Evolutionary conservation across 2,888 invertebrate genomes (phyloP).

Genomic region (Nemotelus nigrinus): DNA sequence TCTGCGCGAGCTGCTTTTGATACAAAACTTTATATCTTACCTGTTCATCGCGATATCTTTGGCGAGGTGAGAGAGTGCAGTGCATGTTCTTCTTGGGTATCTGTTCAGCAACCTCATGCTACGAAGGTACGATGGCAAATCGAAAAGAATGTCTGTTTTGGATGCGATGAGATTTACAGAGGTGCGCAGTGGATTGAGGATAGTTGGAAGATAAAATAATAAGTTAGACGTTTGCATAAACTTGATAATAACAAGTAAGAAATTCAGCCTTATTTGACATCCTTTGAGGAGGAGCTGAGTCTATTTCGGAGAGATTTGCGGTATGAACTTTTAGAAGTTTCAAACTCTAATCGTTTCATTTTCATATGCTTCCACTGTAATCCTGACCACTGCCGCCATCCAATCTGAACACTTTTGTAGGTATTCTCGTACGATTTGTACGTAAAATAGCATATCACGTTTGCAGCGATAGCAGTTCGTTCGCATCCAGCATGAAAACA

Average conservation of each 20-base stretch:
- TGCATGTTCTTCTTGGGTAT: slow-evolving; percentile 28
- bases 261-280: too few species aligned
- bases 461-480: slow-evolving; percentile 32
- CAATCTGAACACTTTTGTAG: slow-evolving; percentile 23
- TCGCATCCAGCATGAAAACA: slow-evolving; percentile 39
- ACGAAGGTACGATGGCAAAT: neutral
- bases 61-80: slow-evolving; percentile 38
- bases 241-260: too few species aligned
- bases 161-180: neutral
- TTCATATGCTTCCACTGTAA: neutral
- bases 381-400: neutral
- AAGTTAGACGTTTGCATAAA: too few species aligned
- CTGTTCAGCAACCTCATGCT: slow-evolving; percentile 16
- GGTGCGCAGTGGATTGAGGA: neutral
- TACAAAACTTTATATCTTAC: slow-evolving; percentile 36
- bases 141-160: slow-evolving; percentile 6
- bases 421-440: slow-evolving; percentile 28
- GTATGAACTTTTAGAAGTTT: too few species aligned
- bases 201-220: too few species aligned
- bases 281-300: too few species aligned
- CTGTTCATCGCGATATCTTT: slow-evolving; percentile 42
- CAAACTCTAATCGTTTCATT: neutral
- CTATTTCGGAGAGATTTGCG: too few species aligned
- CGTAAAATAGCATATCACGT: slow-evolving; percentile 38
- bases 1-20: neutral